Evolutionary conservation across 1,140 invertebrate species (phyloP).

Genomic region (Tigriopus japonicus): DNA sequence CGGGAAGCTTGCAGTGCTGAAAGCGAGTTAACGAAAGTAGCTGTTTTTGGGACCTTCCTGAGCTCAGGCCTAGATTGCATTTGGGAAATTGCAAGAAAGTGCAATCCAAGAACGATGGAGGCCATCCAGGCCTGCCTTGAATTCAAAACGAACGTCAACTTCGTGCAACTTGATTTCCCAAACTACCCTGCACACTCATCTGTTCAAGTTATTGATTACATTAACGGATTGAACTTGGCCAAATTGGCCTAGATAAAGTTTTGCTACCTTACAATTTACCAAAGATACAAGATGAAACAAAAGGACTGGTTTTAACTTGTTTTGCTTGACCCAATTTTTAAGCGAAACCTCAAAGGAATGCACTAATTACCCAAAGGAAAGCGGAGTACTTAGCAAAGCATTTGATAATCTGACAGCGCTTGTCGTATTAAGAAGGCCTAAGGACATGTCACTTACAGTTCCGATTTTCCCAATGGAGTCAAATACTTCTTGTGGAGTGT

Average conservation of each 20-base stretch:
- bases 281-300: no score
- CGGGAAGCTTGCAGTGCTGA: not conserved
- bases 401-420: no score
- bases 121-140: not conserved
- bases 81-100: not conserved
- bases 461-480: not conserved
- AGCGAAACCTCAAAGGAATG: no score
- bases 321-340: no score
- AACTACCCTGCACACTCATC: not conserved
- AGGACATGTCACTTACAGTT: slow-evolving; percentile 1
- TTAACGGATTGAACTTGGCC: not conserved
- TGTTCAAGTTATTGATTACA: not conserved
- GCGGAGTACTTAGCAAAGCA: no score
- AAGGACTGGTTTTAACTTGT: no score
- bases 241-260: not conserved
- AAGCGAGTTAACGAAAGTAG: not conserved
- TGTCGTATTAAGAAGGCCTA: not conserved
- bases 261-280: no score
- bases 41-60: not conserved
- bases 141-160: slow-evolving; percentile 1
- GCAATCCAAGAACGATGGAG: not conserved
- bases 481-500: not conserved
- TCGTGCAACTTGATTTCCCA: not conserved
- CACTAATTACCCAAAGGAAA: no score
- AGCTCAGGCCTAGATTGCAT: not conserved